phyloP scores from a whole-genome alignment of 2,797 vertebrate species.

The Monodelphis domestica region DNA sequence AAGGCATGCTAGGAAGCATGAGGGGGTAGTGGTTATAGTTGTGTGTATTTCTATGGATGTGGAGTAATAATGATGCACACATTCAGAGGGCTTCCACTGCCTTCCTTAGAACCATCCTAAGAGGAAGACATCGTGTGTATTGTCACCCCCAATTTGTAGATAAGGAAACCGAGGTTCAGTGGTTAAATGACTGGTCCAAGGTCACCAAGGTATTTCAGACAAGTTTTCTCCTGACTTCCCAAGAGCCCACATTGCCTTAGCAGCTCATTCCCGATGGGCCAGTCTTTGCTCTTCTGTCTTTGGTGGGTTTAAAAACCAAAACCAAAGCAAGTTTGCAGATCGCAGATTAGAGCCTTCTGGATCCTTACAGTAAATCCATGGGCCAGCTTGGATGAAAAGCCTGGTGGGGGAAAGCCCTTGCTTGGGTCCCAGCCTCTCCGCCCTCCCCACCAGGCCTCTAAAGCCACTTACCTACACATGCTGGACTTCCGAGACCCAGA shows the following conservation, averaged over 20 bases:
- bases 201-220: background rate
- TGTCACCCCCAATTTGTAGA: background rate
- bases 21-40: background rate
- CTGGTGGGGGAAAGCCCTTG: background rate
- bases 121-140: background rate
- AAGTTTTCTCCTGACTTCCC: no score
- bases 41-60: no score
- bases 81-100: background rate
- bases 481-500: constrained; percentile 97
- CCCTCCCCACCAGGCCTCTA: background rate
- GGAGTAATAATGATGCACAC: background rate
- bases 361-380: background rate
- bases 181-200: no score
- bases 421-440: background rate
- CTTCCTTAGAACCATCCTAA: background rate
- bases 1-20: background rate
- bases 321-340: no score
- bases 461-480: constrained; percentile 93
- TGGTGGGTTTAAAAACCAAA: no score
- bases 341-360: background rate
- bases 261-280: no score
- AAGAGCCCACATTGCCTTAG: no score
- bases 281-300: no score
- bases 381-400: background rate
- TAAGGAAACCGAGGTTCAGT: no score